A percentile compares a stretch with the other conserved stretches of the same genome.
phyloP scores from a whole-genome alignment of 2,888 invertebrate species.

The Tineola bisselliella region DNA sequence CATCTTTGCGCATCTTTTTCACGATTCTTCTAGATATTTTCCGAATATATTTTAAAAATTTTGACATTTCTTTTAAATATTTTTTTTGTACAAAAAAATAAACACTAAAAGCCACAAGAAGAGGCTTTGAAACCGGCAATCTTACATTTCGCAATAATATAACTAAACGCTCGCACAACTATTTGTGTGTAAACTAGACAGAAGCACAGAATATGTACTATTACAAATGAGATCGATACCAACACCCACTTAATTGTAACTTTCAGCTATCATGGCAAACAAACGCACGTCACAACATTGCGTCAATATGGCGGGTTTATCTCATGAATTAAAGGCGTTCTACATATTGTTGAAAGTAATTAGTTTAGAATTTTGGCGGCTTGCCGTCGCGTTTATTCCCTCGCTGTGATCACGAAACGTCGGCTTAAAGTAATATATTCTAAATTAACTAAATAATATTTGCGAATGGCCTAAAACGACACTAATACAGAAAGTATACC shows the following conservation, averaged over 20 bases:
- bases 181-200: not conserved
- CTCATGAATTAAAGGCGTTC: not conserved
- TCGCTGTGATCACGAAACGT: too few species aligned
- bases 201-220: not conserved
- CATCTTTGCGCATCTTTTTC: conserved; percentile 37
- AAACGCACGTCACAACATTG: not conserved
- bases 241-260: not conserved
- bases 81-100: too few species aligned
- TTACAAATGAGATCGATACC: not conserved
- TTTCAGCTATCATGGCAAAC: not conserved
- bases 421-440: too few species aligned
- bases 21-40: conserved; percentile 31
- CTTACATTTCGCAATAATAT: not conserved
- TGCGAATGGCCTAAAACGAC: too few species aligned
- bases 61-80: not conserved
- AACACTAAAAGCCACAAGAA: not conserved
- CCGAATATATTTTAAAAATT: not conserved
- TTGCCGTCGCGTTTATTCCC: too few species aligned
- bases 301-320: not conserved
- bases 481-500: too few species aligned
- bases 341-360: too few species aligned
- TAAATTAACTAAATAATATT: too few species aligned
- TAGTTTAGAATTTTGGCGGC: too few species aligned
- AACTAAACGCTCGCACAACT: not conserved
- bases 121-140: not conserved